A percentile compares a stretch with the other conserved stretches of the same genome.
Conservation (phyloP, 2,888 invertebrate species). For the Marronus borbonicus region DNA sequence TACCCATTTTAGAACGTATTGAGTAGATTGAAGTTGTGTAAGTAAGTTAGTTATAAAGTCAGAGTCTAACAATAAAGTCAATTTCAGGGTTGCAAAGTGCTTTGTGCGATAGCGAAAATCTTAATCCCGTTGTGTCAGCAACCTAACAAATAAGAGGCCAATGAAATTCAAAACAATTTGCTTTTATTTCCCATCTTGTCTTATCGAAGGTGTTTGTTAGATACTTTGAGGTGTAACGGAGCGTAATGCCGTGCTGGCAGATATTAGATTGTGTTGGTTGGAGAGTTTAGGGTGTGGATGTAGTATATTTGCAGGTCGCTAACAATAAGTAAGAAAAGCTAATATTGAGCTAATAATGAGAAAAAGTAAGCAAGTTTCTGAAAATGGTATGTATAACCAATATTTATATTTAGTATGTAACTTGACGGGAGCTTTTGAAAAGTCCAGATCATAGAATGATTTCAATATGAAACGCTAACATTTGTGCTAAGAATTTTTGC, state of each 20-base stretch:
- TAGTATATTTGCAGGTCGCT: background rate
- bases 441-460: no score
- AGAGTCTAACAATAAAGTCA: background rate
- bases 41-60: background rate
- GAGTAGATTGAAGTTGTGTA: background rate
- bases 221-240: conserved; percentile 2
- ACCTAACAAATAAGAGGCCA: background rate
- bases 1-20: no score
- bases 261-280: conserved; percentile 7
- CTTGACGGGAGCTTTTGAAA: no score
- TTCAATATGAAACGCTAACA: no score
- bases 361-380: no score
- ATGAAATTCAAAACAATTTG: conserved; percentile 12
- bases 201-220: conserved; percentile 16
- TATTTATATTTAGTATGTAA: no score
- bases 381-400: no score
- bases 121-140: background rate
- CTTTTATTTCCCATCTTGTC: conserved; percentile 11
- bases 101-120: background rate
- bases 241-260: background rate
- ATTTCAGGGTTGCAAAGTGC: background rate
- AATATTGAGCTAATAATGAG: no score
- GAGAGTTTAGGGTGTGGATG: background rate
- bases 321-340: no score
- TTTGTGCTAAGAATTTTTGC: no score